Base-by-base conservation (phyloP, 2,113 vertebrate genomes). In the Phalacrocorax aristotelis region DNA sequence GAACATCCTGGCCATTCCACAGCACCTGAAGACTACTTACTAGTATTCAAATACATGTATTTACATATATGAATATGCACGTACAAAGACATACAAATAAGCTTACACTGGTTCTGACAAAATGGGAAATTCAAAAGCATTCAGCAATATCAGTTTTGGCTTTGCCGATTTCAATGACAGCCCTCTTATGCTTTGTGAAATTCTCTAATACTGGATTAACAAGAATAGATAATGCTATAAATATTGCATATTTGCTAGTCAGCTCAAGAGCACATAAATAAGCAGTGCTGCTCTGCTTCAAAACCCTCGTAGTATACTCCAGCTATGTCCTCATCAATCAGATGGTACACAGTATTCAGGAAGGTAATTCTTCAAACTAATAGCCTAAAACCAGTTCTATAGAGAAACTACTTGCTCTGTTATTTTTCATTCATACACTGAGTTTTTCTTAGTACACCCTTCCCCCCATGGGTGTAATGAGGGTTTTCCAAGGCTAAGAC, bases 311-410 rank as follows among this genome's bases (percentile, higher is more conserved):
- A 75, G 92, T 76, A 68, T 52, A 89, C 54, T 79, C 58, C 65
- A 95, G 70, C 89, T 61, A 51, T 4, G 40, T 89, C 49, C 93
- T 91, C 91, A 97, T 94, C 91, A 58, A 80, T 96, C 93, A 96
- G 82, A 61, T 34, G 32, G 70, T 32, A 62, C 44, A 81, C 49
- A 65, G 62, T 69, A 83, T 76, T 87, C 83, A 65, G 84, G 66
- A 91, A 87, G 32, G 91, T 82, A 92, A 93, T 96, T 95, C 78
- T 95, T 97, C 95, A 97, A 95, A 97, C 81, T 85, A 97, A 96
- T 71, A 92, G 94, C 89, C 95, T 93, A 93, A 96, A 94, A 64
- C 57, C 62, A 85, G 87, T 91, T 95, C 89, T 70, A 66, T 40
- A 85, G 8, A 93, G 66, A 87, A 96, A 76, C 92, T 70, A 93